Evolutionary conservation across 2,797 vertebrate species (phyloP).

Genomic region (Gallinago nigripennis): DNA sequence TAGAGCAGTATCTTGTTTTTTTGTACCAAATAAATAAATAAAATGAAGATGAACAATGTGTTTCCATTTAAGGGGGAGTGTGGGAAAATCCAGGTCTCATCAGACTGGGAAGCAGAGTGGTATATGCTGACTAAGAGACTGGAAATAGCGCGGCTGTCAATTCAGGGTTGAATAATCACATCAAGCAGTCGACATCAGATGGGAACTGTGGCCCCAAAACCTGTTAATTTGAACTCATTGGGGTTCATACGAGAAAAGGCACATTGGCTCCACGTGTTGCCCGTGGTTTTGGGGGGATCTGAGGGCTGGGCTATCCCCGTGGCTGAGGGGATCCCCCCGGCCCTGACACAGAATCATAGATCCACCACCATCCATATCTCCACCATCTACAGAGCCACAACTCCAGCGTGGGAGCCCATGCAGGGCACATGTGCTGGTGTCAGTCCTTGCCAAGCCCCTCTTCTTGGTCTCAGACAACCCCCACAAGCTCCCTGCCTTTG

Average conservation of each 20-base stretch:
- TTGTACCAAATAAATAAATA: conserved; percentile 69
- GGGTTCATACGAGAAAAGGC: neutral
- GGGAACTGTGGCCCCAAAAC: neutral
- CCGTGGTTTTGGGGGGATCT: neutral
- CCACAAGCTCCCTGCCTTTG: neutral
- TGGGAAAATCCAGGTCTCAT: conserved; percentile 74
- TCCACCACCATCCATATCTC: too few relatives aligned
- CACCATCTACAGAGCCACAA: accelerated
- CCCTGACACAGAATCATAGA: too few relatives aligned
- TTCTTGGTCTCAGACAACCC: neutral
- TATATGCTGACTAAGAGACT: conserved; percentile 52
- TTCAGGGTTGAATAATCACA: conserved; percentile 27
- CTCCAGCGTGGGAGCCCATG: accelerated
- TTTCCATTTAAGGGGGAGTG: conserved; percentile 70
- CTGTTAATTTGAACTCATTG: neutral
- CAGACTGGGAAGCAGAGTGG: conserved; percentile 2
- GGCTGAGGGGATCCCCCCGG: accelerated
- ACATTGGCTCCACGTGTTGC: neutral
- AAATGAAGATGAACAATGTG: conserved; percentile 73
- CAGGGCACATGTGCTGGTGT: too few relatives aligned
- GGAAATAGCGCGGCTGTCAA: conserved; percentile 26
- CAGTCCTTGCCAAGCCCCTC: neutral
- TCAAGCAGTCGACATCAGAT: neutral
- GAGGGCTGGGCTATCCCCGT: neutral
- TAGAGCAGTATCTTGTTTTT: conserved; percentile 65